Base-by-base conservation (phyloP, 2,113 vertebrate species). In the Eulemur macaco region DNA sequence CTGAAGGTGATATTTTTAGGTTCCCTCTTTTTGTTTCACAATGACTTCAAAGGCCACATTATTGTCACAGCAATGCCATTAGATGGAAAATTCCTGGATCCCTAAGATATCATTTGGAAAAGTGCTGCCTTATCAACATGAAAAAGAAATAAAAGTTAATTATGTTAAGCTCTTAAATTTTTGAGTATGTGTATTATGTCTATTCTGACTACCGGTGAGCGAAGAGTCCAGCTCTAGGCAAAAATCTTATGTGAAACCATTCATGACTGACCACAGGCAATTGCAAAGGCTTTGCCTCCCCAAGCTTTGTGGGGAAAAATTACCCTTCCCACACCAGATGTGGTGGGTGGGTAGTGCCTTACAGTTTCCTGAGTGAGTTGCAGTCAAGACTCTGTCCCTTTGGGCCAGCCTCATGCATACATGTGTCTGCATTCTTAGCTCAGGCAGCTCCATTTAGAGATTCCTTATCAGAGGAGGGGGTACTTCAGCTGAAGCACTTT, bases 141-240 rank as follows among this genome's bases (percentile, higher is more conserved):
- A 81, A 66, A 68, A 29, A 71, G 29, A 91, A 78, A 45, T 34
- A 66, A n/a, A 81, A 95, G 5, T 29, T 39, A 77, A 73, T 78
- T 71, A 12, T 54, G 25, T 27, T 64, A 64, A 45, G 7, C 63
- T 74, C 12, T 25, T 69, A 17, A 29, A 78, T 83, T 58, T 78
- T 73, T 45, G 17, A 63, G n/a, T 14, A 11, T 31, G 64, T 56
- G 29, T 39, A 34, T 25, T 69, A 12, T 13, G 66, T 42, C 37
- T 86, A 18, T 89, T 83, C 60, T 86, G 71, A 60, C 69, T 86
- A 52, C 52, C 17, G 17, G 17, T 17, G 56, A 52, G 2, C 54
- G 50, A 89, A 6, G 23, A 29, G 5, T 81, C 15, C 20, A 76
- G 39, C n/a, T 86, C 34, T 13, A 66, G 37, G 21, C 6, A 73